Base-by-base conservation (phyloP, 2,888 invertebrate species). In the Lithophane socia region DNA sequence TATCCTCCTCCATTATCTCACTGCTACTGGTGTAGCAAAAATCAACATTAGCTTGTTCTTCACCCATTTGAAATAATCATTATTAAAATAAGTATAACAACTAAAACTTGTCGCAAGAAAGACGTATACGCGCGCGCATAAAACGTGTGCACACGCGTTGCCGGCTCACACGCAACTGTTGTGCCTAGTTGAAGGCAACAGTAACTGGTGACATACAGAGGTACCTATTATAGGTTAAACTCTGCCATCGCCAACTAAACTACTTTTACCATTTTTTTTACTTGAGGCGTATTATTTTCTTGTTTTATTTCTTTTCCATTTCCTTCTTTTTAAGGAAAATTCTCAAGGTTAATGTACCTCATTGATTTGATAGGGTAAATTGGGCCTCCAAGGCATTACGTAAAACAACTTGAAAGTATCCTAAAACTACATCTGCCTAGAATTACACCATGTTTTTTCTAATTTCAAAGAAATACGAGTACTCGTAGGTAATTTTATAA, bases 391-490 rank as follows among this genome's bases (percentile, higher is more conserved):
- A 66, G 42, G 54, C n/a, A n/a, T 42, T 49, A 49, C n/a, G 2
- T 24, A 66, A 37, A 37, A 61, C 3, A 18, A 80, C 12, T 63
- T 21, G 1, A n/a, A n/a, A n/a, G n/a, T n/a, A n/a, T n/a, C n/a
- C n/a, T 21, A 21, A 61, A 21, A 12, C 24, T 60, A 58, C 2
- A 44, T 75, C 1, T 56, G 12, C 64, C 9, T 44, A 4, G 16
- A 54, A 80, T 44, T 8, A 42, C 24, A 18, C 13, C n/a, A 63
- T 29, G 10, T 44, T 44, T 7, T 74, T 47, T 37, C 13, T 52
- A 5, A 73, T 73, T 81, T 58, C 58, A 65, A 76, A 79, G 77
- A 82, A 82, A 65, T n/a, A 3, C 21, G 9, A 47, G 12, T 37
- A 18, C 21, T n/a, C 13, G 5, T 44, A 37, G 37, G 24, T 77